Percentiles rank a stretch among this genome's conserved stretches.
Conservation (phyloP, 2,797 vertebrate genomes). For the Propithecus deckenii region DNA sequence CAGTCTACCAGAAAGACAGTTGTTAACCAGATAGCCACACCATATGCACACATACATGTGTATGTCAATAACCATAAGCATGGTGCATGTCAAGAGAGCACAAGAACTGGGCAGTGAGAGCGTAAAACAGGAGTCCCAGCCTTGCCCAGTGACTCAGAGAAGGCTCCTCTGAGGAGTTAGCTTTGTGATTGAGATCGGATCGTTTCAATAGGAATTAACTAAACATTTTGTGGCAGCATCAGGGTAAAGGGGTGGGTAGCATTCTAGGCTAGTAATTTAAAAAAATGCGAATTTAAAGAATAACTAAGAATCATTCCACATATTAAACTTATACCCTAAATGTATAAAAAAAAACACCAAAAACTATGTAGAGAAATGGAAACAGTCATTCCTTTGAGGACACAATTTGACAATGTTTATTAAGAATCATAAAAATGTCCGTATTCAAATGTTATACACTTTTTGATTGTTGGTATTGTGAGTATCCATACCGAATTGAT, state of each 20-base stretch:
- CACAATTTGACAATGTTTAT: not conserved
- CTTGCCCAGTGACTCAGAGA: not conserved
- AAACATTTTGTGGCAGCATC: not conserved
- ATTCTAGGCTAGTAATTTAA: not conserved
- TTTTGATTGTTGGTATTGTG: not conserved
- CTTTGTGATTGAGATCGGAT: not conserved
- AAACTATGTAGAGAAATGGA: not conserved
- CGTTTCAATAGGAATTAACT: not conserved
- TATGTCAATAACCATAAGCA: not conserved
- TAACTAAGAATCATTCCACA: not conserved
- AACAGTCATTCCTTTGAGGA: not conserved
- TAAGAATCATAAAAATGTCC: not conserved
- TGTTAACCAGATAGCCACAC: not conserved
- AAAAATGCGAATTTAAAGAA: not conserved
- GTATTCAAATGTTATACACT: not conserved
- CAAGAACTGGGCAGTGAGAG: not conserved
- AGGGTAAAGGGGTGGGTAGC: not conserved
- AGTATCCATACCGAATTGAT: not conserved
- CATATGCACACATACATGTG: fast-evolving
- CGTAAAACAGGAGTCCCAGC: not conserved
- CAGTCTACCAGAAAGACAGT: not conserved
- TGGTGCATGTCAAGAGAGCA: not conserved
- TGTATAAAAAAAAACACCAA: not conserved
- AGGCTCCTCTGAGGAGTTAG: not conserved
- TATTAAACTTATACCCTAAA: not conserved